These are phyloP conservation scores for Carposina sasakii DNA, from an alignment of 1,140 invertebrate genomes.

Conservation along the genomic window DNA sequence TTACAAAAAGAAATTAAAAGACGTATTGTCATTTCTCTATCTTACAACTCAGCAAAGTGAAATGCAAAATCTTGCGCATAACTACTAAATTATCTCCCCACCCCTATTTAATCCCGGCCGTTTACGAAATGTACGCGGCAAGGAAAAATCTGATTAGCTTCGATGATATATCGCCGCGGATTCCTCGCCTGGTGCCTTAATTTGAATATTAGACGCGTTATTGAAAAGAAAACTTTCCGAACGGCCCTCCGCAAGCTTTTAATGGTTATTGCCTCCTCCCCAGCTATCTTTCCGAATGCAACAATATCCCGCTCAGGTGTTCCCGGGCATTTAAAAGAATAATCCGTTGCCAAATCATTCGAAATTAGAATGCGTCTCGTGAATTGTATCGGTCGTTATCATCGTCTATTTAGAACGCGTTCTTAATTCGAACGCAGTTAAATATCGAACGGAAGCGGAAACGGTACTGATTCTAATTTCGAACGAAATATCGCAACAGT, in stretches of 20 bases:
- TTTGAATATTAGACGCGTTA: conserved; percentile 72
- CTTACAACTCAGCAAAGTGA: too few species aligned
- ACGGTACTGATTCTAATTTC: conserved; percentile 70
- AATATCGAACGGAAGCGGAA: conserved; percentile 71
- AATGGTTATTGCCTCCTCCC: conserved; percentile 68
- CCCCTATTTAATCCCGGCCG: conserved; percentile 19
- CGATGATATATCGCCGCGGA: conserved; percentile 64
- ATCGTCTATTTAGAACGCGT: conserved; percentile 47
- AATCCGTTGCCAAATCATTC: too few species aligned
- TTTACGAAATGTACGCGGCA: conserved; percentile 32
- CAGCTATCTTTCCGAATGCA: conserved; percentile 50
- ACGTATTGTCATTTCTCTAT: too few species aligned
- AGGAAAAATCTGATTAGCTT: conserved; percentile 68
- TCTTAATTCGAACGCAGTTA: conserved; percentile 60
- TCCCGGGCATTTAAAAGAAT: conserved; percentile 18
- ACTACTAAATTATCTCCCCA: conserved; percentile 20
- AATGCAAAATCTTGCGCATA: conserved; percentile 2
- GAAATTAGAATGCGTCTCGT: background rate
- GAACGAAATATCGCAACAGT: conserved; percentile 64
- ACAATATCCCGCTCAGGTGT: conserved; percentile 54
- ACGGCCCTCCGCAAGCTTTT: conserved; percentile 57
- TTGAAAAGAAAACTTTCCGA: conserved; percentile 68
- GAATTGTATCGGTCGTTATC: conserved; percentile 23
- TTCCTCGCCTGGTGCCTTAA: conserved; percentile 59
- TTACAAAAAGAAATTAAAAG: too few species aligned